Conservation (phyloP, 2,888 invertebrate species). For the Elegia similella region DNA sequence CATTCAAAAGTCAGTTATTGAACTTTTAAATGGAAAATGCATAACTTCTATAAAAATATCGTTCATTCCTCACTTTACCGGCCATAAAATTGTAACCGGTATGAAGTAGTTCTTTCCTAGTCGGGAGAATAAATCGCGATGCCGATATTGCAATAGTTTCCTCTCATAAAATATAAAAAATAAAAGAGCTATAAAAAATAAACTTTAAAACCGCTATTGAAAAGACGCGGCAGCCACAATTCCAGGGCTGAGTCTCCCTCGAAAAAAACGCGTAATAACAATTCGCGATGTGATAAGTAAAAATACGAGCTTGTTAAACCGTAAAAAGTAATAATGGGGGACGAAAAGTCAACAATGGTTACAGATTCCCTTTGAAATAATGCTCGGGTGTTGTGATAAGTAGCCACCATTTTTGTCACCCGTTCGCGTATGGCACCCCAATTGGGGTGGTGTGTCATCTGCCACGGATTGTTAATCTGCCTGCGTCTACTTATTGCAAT, state of each 20-base stretch:
- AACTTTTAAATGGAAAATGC: background rate
- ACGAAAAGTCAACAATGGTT: slow-evolving; percentile 75
- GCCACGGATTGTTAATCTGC: slow-evolving; percentile 13
- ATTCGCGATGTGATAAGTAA: slow-evolving; percentile 77
- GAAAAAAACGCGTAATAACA: slow-evolving; percentile 67
- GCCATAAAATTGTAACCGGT: slow-evolving; percentile 5
- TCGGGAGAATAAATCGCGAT: slow-evolving; percentile 1
- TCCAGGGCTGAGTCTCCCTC: slow-evolving; percentile 53
- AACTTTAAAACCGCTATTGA: background rate
- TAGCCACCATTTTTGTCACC: slow-evolving; percentile 43
- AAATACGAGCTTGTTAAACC: slow-evolving; percentile 80
- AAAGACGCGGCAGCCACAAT: slow-evolving; percentile 32
- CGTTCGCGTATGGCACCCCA: slow-evolving; percentile 24
- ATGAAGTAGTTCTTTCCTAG: background rate
- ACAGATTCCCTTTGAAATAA: slow-evolving; percentile 57
- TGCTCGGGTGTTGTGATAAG: slow-evolving; percentile 52
- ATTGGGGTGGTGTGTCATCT: slow-evolving; percentile 22
- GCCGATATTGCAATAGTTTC: slow-evolving; percentile 4
- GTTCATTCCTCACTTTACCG: background rate
- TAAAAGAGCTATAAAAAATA: slow-evolving; percentile 4
- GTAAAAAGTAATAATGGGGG: slow-evolving; percentile 79
- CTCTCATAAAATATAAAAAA: slow-evolving; percentile 8
- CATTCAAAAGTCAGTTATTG: too few species aligned
- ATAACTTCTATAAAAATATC: background rate
- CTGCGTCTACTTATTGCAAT: slow-evolving; percentile 8